A percentile compares a stretch with the other conserved stretches of the same genome.
These are phyloP conservation scores for Hemaris fuciformis DNA, from an alignment of 2,888 invertebrate genomes.

Conservation along the genomic window DNA sequence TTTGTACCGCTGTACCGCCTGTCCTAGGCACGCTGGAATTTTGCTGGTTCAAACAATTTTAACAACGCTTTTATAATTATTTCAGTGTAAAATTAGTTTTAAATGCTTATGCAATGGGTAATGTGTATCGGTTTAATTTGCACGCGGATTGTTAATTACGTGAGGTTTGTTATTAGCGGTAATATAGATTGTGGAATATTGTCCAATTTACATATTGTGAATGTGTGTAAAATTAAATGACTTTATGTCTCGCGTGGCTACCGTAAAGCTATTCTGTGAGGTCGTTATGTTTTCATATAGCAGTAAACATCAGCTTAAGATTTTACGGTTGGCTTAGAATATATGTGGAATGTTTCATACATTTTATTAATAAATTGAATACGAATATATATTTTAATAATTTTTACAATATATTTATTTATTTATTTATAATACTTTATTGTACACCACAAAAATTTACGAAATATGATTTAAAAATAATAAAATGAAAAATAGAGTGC, in stretches of 20 bases:
- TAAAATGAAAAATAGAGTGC: too few relatives aligned
- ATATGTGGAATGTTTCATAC: too few relatives aligned
- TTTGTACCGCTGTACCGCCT: constrained; percentile 22
- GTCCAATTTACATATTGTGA: neutral
- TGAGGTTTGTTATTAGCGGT: neutral
- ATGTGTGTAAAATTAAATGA: neutral
- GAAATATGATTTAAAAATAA: too few relatives aligned
- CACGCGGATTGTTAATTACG: neutral
- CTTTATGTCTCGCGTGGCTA: neutral
- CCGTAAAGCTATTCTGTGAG: neutral
- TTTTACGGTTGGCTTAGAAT: too few relatives aligned
- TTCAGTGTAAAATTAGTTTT: constrained; percentile 2
- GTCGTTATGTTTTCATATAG: neutral
- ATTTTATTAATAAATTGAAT: too few relatives aligned
- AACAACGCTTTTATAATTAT: constrained; percentile 5
- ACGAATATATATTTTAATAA: too few relatives aligned
- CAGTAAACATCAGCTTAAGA: neutral
- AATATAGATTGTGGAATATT: neutral
- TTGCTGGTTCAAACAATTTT: constrained; percentile 3
- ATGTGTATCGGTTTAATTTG: constrained; percentile 1
- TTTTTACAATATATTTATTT: too few relatives aligned
- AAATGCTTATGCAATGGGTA: neutral
- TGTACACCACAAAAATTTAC: too few relatives aligned
- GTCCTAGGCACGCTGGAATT: constrained; percentile 34
- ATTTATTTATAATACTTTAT: too few relatives aligned